Evolutionary conservation across 2,797 vertebrate species (phyloP).

Genomic region (Potorous gilbertii): DNA sequence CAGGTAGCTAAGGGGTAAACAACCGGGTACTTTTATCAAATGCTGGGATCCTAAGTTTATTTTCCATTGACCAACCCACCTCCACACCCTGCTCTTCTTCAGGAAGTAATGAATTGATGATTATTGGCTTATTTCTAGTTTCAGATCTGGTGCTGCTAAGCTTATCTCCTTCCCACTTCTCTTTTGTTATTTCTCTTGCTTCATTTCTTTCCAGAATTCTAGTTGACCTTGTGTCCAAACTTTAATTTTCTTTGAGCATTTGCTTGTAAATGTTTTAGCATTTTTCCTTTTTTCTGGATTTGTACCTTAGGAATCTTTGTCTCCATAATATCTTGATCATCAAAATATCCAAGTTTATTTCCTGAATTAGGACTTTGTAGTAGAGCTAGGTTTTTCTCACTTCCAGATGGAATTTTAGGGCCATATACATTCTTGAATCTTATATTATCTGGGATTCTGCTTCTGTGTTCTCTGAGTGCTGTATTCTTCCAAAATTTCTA

Average conservation of each 20-base stretch:
- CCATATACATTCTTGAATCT: not conserved
- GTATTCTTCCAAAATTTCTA: not conserved
- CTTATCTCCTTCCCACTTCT: not conserved
- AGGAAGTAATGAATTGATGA: not conserved
- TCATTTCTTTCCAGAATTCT: not conserved
- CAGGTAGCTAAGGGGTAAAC: not conserved
- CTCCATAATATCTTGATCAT: not conserved
- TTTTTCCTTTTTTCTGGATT: not conserved
- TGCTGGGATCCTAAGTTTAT: not conserved
- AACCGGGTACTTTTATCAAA: not conserved
- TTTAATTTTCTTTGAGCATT: not conserved
- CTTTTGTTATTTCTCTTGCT: not conserved
- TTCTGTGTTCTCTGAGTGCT: not conserved
- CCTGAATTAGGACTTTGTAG: not conserved
- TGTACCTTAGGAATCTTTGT: not conserved
- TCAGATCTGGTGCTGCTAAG: not conserved
- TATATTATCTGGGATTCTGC: not conserved
- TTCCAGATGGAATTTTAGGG: not conserved
- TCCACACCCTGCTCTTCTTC: not conserved
- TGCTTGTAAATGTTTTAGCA: not conserved
- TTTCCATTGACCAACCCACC: not conserved
- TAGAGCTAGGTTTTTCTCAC: not conserved
- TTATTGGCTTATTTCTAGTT: not conserved
- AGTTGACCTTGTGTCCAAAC: not conserved
- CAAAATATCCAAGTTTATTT: not conserved